Evolutionary conservation across 92 coral and sea anemone genomes (phyloP), one percentile per base, ranked within the genome.

Genomic region (Scolanthus callimorphus): DNA sequence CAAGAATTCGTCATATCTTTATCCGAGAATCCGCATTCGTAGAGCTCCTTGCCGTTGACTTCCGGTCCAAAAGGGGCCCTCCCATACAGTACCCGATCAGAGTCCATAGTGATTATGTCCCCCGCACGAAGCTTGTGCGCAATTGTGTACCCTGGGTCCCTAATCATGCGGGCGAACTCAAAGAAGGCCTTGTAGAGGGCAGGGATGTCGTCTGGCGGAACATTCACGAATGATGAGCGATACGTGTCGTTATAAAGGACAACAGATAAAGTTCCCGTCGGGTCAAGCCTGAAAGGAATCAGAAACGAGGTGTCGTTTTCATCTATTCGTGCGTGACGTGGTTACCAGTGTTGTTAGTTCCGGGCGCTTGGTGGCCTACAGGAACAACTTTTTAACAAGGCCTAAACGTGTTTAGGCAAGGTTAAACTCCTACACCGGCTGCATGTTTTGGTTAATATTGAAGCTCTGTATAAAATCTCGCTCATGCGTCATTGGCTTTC

Each of bases 1-100:
- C 64, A 48, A 4, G 75, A 68, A 13, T 43, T 47, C 1, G 75
- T 68, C 75, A 68, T 68, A 27, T 68, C 75, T 37, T 68, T 68
- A 17, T 68, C 75, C 22, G 75, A 54, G 37, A 55, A 68, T 13
- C 55, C 75, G 13, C 25, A 25, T 57, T 68, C 75, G 45, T 55
- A 57, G 30, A 68, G 43, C 47, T 68, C 75, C 29, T 3, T 68
- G 1, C 75, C 75, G 3, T 46, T 68, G 17, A 58, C 63, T 44
- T 48, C 75, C 23, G 59, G 75, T 38, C 31, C 65, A 68, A 55
- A 68, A 9, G 75, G 13, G 45, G 27, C 39, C 41, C 75, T 68
- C n/a, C 75, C 75, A 30, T 20, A n/a, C 6, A 72, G 31, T 24
- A 72, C 63, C 1, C 79, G 79, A 20, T 51, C 63, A 52, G 59